Conservation (phyloP, 2,797 vertebrate genomes). For the Ptychobarbus kaznakovi region DNA sequence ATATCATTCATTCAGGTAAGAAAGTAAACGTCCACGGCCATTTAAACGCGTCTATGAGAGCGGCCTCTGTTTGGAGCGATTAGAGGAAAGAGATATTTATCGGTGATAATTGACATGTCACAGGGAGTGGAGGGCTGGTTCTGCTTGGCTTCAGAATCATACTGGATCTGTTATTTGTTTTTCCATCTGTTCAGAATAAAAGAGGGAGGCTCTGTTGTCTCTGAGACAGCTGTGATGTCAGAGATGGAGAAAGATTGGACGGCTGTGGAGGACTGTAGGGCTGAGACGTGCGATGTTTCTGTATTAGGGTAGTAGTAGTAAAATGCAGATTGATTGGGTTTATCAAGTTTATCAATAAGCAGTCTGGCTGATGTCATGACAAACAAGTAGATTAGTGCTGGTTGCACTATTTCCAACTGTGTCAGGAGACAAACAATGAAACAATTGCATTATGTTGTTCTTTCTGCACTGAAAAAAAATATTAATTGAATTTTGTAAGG, state of each 20-base stretch:
- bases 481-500: background rate
- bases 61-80: constrained; percentile 20
- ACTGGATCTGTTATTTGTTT: constrained; percentile 52
- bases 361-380: background rate
- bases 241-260: background rate
- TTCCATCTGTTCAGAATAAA: constrained; percentile 48
- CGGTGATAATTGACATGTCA: constrained; percentile 47
- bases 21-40: background rate
- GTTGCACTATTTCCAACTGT: background rate
- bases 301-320: background rate
- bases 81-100: constrained; percentile 36
- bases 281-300: constrained; percentile 33
- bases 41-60: background rate
- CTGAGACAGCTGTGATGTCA: constrained; percentile 50
- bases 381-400: background rate
- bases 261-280: constrained; percentile 5
- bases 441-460: background rate
- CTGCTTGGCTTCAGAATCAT: constrained; percentile 47
- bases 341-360: constrained; percentile 16
- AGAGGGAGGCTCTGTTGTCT: constrained; percentile 46
- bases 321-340: background rate
- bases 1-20: background rate
- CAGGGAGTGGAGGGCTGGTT: constrained; percentile 44
- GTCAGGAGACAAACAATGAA: background rate
- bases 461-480: background rate